phyloP scores from a whole-genome alignment of 2,888 invertebrate genomes.

The Diaphora mendica region DNA sequence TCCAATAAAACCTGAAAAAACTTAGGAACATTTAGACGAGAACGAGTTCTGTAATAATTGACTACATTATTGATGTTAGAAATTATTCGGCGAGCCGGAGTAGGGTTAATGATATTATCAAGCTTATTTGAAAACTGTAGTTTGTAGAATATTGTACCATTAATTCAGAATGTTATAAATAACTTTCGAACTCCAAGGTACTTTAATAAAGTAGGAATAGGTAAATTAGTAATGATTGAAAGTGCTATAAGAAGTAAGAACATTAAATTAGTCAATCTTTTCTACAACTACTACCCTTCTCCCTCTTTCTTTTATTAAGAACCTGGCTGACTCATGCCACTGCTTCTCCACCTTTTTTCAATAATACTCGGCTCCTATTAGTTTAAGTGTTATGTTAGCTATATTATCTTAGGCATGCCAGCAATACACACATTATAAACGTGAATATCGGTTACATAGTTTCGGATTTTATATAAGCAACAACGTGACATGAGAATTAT shows the following conservation, averaged over 20 bases:
- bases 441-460: too few species aligned
- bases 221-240: background rate
- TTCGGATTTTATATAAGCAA: too few species aligned
- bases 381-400: too few species aligned
- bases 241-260: background rate
- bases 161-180: background rate
- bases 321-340: too few species aligned
- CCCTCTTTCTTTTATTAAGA: too few species aligned
- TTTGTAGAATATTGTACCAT: background rate
- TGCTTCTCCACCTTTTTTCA: too few species aligned
- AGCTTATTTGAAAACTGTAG: background rate
- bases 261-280: too few species aligned
- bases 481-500: too few species aligned
- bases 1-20: constrained; percentile 31
- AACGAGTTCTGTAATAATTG: background rate
- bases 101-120: background rate
- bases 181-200: background rate
- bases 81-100: background rate
- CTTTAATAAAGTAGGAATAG: background rate
- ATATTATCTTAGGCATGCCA: too few species aligned
- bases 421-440: too few species aligned
- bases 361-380: too few species aligned
- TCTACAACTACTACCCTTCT: too few species aligned
- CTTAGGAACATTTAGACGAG: background rate
- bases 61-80: background rate